A percentile compares a stretch with the other conserved stretches of the same genome.
These are phyloP conservation scores for Trichonephila clavipes DNA, from an alignment of 1,140 invertebrate species.

Conservation along the genomic window DNA sequence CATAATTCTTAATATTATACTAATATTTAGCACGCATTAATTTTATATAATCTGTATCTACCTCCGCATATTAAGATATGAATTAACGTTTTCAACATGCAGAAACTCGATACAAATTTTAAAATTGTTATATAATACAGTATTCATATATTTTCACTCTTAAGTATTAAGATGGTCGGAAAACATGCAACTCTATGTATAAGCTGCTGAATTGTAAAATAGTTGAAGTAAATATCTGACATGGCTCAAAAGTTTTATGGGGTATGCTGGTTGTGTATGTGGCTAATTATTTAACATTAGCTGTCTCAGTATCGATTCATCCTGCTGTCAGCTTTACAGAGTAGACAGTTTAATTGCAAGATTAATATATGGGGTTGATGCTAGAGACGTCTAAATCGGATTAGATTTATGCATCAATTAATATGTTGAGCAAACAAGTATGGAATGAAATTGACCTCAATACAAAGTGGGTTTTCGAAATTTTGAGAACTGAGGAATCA, in stretches of 20 bases:
- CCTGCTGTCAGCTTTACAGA: not conserved
- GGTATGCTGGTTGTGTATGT: not conserved
- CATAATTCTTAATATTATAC: too few relatives aligned
- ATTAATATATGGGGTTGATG: constrained; percentile 52
- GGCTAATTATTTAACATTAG: constrained; percentile 37
- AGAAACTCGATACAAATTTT: too few relatives aligned
- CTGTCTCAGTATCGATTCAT: not conserved
- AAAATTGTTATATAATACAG: too few relatives aligned
- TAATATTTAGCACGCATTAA: too few relatives aligned
- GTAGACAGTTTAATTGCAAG: constrained; percentile 60
- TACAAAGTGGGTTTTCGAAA: not conserved
- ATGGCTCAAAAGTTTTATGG: not conserved
- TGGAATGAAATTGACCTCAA: constrained; percentile 15
- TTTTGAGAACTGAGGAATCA: not conserved
- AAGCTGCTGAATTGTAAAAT: not conserved
- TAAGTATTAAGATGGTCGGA: too few relatives aligned
- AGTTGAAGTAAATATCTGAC: not conserved
- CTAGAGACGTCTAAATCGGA: constrained; percentile 24
- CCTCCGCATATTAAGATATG: too few relatives aligned
- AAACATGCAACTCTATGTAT: not conserved
- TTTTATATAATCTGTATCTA: too few relatives aligned
- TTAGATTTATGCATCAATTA: constrained; percentile 38
- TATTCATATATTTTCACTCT: too few relatives aligned
- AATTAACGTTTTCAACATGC: too few relatives aligned
- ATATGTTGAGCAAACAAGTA: constrained; percentile 26